Percentiles rank a stretch among this genome's conserved stretches.
Evolutionary conservation across 64 coral and sea anemone species (phyloP).

Genomic region (Platygyra sinensis): DNA sequence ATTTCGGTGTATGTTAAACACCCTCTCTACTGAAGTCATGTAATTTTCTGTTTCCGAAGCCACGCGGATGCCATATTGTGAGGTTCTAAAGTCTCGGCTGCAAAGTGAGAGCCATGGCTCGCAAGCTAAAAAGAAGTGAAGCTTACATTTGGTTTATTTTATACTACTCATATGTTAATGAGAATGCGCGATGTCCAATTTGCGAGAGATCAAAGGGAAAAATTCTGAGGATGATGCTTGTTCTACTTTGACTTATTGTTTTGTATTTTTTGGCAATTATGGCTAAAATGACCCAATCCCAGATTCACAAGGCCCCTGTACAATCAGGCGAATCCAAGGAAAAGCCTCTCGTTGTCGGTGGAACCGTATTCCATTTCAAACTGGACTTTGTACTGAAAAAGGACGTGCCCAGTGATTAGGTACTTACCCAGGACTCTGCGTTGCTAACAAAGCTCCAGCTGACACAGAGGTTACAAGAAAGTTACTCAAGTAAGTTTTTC

Average conservation of each 20-base stretch:
- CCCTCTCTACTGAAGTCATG: slow-evolving; percentile 74
- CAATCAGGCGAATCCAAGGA: too few relatives aligned
- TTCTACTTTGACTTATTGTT: too few relatives aligned
- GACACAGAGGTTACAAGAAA: slow-evolving; percentile 27
- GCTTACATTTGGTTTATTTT: background rate
- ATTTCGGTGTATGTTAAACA: slow-evolving; percentile 52
- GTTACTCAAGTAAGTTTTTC: background rate
- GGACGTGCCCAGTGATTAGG: too few relatives aligned
- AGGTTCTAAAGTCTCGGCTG: slow-evolving; percentile 42
- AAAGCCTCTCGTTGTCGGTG: too few relatives aligned
- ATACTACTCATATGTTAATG: background rate
- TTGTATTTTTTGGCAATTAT: too few relatives aligned
- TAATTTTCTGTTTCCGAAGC: slow-evolving; percentile 55
- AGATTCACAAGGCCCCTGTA: too few relatives aligned
- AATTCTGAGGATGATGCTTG: too few relatives aligned
- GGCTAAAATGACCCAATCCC: too few relatives aligned
- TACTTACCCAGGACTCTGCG: slow-evolving; percentile 45
- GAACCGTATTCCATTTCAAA: too few relatives aligned
- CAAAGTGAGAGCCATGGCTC: slow-evolving; percentile 54
- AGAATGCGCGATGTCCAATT: too few relatives aligned
- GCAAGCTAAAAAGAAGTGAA: slow-evolving; percentile 29
- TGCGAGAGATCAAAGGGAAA: too few relatives aligned
- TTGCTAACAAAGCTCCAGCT: slow-evolving; percentile 8
- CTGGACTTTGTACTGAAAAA: too few relatives aligned
- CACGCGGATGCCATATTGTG: slow-evolving; percentile 32